Percentiles rank a stretch among this genome's conserved stretches.
Conservation (phyloP, 2,888 invertebrate species). For the Acleris cristana region DNA sequence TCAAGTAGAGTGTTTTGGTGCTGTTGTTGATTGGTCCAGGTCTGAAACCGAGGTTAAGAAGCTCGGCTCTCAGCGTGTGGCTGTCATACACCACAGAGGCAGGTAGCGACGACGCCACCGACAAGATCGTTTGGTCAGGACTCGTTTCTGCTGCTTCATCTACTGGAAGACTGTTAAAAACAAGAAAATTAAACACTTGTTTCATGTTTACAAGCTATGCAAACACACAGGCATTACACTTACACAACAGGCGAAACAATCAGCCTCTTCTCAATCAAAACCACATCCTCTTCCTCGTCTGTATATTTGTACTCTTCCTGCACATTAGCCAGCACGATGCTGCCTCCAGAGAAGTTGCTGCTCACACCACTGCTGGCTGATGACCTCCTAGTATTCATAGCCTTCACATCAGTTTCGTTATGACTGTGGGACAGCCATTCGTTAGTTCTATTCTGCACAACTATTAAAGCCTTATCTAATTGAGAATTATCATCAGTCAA, state of each 20-base stretch:
- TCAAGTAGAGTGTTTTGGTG: conserved; percentile 91
- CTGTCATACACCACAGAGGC: conserved; percentile 87
- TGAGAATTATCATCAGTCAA: conserved; percentile 54
- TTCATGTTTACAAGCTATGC: too few species aligned
- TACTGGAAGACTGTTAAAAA: conserved; percentile 60
- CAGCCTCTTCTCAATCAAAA: conserved; percentile 86
- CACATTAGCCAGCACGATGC: conserved; percentile 82
- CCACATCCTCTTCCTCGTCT: conserved; percentile 88
- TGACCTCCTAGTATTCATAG: conserved; percentile 69
- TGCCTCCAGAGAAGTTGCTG: conserved; percentile 69
- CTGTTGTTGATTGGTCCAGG: conserved; percentile 92
- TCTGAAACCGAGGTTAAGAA: conserved; percentile 86
- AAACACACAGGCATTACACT: conserved; percentile 50
- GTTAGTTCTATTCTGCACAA: conserved; percentile 72
- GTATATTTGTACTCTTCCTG: conserved; percentile 90
- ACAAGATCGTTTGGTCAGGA: conserved; percentile 67
- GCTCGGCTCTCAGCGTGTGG: conserved; percentile 85
- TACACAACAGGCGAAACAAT: conserved; percentile 81
- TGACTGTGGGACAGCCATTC: conserved; percentile 62
- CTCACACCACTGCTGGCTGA: conserved; percentile 78
- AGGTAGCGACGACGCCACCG: conserved; percentile 83
- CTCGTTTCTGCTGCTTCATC: conserved; percentile 60
- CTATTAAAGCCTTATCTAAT: conserved; percentile 66
- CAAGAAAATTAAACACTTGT: conserved; percentile 5
- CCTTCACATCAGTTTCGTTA: conserved; percentile 47